These are phyloP conservation scores for Periophthalmus modestus DNA, from an alignment of 2,113 vertebrate species.

Conservation along the genomic window DNA sequence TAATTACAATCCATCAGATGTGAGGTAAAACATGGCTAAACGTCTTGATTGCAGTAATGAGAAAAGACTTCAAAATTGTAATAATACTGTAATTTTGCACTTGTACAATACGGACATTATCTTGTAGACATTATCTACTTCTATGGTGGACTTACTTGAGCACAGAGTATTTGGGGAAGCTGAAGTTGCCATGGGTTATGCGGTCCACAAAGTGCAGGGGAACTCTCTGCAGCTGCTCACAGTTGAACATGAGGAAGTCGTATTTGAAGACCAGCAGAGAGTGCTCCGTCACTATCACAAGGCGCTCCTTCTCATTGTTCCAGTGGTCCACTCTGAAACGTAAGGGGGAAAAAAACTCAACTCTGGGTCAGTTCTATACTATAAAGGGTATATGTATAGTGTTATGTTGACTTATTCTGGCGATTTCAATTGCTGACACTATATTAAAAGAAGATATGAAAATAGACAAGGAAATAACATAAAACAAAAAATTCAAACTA, in stretches of 20 bases:
- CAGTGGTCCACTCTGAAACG: conserved; percentile 81
- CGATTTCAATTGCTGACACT: no score
- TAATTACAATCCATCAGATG: no score
- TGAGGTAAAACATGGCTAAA: no score
- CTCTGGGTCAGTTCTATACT: no score
- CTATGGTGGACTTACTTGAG: conserved; percentile 74
- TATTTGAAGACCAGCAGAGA: conserved; percentile 83
- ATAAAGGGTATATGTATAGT: no score
- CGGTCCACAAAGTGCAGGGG: conserved; percentile 71
- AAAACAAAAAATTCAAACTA: no score
- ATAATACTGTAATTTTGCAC: background rate
- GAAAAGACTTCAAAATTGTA: background rate
- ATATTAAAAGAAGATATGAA: no score
- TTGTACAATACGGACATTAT: background rate
- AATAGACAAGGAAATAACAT: no score
- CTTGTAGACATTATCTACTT: background rate
- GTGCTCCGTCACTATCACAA: conserved; percentile 73
- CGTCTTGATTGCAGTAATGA: no score
- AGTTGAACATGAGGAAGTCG: conserved; percentile 82
- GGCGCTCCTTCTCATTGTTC: conserved; percentile 86
- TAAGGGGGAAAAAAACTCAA: background rate
- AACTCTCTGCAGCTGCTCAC: conserved; percentile 76
- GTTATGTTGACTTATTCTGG: no score
- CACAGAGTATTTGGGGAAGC: conserved; percentile 76
- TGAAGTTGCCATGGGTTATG: conserved; percentile 76